Percentiles rank a stretch among this genome's conserved stretches.
Conservation (phyloP, 2,113 vertebrate species). For the Promerops cafer region DNA sequence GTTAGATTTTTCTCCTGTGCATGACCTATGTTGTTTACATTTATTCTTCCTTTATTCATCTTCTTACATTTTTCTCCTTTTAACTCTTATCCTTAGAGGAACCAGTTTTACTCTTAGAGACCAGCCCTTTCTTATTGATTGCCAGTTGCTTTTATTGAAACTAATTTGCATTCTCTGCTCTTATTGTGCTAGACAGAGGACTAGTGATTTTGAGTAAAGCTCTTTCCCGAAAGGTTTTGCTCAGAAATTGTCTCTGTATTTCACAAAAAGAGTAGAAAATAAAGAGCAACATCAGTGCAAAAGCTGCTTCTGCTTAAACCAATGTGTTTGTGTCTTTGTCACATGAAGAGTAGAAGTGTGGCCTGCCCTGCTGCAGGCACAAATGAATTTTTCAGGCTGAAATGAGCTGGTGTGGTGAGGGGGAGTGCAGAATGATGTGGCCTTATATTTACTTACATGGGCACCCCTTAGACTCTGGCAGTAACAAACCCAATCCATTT, state of each 20-base stretch:
- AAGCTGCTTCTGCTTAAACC: slow-evolving; percentile 43
- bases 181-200: slow-evolving; percentile 58
- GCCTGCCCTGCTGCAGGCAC: not conserved
- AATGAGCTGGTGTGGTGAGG: not conserved
- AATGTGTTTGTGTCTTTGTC: not conserved
- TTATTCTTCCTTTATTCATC: not conserved
- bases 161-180: slow-evolving; percentile 64
- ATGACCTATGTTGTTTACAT: not conserved
- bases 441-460: not conserved
- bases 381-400: not conserved
- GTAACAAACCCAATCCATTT: not conserved
- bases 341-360: not conserved
- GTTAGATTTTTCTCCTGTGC: not conserved
- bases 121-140: slow-evolving; percentile 45
- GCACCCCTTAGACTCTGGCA: not conserved
- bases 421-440: not conserved
- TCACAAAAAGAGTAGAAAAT: slow-evolving; percentile 39
- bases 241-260: slow-evolving; percentile 46
- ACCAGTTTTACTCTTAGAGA: slow-evolving; percentile 10
- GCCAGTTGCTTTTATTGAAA: slow-evolving; percentile 53
- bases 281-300: slow-evolving; percentile 16
- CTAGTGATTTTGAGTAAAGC: slow-evolving; percentile 59
- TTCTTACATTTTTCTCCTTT: slow-evolving; percentile 16
- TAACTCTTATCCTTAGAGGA: slow-evolving; percentile 49
- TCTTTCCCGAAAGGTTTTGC: slow-evolving; percentile 38